These are phyloP conservation scores for Amblyjoppa proteus DNA, from an alignment of 2,888 invertebrate species.

Conservation along the genomic window DNA sequence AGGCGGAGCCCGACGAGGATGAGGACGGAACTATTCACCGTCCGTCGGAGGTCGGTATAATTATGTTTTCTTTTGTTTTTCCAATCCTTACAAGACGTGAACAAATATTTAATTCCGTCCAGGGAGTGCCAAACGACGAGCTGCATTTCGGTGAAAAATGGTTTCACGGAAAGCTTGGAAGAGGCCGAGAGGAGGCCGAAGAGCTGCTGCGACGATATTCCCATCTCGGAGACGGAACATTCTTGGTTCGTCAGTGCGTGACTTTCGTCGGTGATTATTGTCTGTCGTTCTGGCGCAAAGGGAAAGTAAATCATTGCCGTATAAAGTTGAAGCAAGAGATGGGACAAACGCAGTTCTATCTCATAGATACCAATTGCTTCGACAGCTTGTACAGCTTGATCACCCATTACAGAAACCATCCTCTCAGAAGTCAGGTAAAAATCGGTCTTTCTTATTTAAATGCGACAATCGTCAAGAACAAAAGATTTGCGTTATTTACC, in stretches of 20 bases:
- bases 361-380: constrained; percentile 95
- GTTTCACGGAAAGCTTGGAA: constrained; percentile 95
- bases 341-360: constrained; percentile 95
- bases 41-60: constrained; percentile 77
- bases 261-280: constrained; percentile 99
- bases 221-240: constrained; percentile 95
- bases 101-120: constrained; percentile 3
- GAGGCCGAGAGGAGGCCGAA: constrained; percentile 91
- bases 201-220: constrained; percentile 90
- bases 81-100: background rate
- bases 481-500: background rate
- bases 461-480: background rate
- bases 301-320: constrained; percentile 96
- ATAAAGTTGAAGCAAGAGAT: constrained; percentile 95
- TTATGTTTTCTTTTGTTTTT: background rate
- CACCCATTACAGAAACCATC: constrained; percentile 94
- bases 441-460: background rate
- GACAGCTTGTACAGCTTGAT: constrained; percentile 97
- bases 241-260: constrained; percentile 96
- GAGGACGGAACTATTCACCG: constrained; percentile 82
- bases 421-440: constrained; percentile 92
- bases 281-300: constrained; percentile 96
- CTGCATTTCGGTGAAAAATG: constrained; percentile 96
- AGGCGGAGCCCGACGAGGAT: constrained; percentile 86
- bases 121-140: constrained; percentile 93